Evolutionary conservation across 2,888 invertebrate genomes (phyloP).

Genomic region (Falcaria lacertinaria): DNA sequence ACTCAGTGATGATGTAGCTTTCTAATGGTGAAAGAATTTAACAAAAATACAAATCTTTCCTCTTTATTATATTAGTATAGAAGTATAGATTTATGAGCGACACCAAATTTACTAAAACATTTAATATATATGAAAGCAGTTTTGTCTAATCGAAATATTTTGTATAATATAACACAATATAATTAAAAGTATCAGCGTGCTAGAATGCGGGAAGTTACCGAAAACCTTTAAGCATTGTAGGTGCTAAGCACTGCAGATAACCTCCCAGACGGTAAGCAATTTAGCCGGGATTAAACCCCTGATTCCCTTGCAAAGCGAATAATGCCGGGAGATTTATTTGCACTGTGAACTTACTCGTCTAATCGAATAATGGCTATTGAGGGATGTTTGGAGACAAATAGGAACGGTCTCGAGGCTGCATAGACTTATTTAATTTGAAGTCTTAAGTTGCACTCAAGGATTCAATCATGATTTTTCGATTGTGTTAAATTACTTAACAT

Average conservation of each 20-base stretch:
- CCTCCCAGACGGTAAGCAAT: slow-evolving; percentile 51
- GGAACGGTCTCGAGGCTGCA: slow-evolving; percentile 13
- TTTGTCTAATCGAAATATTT: no score
- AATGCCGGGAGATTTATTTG: slow-evolving; percentile 52
- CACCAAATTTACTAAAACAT: no score
- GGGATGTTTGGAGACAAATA: slow-evolving; percentile 27
- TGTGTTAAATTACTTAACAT: no score
- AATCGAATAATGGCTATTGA: slow-evolving; percentile 50
- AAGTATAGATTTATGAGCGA: no score
- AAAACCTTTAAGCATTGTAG: slow-evolving; percentile 23
- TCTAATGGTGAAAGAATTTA: no score
- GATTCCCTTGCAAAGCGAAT: slow-evolving; percentile 48
- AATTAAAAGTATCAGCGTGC: not conserved
- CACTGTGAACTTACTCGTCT: slow-evolving; percentile 35
- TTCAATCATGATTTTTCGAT: not conserved
- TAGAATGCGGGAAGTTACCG: not conserved
- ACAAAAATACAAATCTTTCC: no score
- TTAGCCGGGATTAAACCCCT: slow-evolving; percentile 45
- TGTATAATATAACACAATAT: no score
- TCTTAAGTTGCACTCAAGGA: slow-evolving; percentile 27
- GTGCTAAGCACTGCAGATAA: slow-evolving; percentile 39
- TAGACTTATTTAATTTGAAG: slow-evolving; percentile 17
- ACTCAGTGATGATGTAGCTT: no score
- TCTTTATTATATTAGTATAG: no score
- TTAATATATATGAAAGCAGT: no score